Evolutionary conservation across 2,113 vertebrate genomes (phyloP).

Genomic region (Mesitornis unicolor): DNA sequence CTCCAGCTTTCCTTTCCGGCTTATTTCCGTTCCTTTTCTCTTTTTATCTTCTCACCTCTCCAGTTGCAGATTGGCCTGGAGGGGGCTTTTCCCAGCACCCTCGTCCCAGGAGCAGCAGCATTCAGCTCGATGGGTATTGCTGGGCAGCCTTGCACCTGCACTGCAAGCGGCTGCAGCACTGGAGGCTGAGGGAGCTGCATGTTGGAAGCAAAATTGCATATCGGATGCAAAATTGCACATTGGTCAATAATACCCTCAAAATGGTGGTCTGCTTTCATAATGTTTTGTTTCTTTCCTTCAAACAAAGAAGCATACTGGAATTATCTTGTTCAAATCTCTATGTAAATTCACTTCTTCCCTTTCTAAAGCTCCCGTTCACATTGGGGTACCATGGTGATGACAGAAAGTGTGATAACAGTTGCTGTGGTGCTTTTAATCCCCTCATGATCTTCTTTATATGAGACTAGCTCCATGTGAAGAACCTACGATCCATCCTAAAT

Average conservation of each 20-base stretch:
- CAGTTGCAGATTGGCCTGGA: fast-evolving
- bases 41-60: not conserved
- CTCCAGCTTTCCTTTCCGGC: not conserved
- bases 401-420: not conserved
- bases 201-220: fast-evolving
- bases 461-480: not conserved
- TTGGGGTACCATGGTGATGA: not conserved
- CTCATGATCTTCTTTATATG: not conserved
- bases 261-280: not conserved
- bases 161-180: not conserved
- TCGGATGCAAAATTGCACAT: too few relatives aligned
- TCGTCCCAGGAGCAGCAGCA: not conserved
- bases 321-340: not conserved
- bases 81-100: not conserved
- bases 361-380: not conserved
- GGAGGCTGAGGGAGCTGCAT: not conserved
- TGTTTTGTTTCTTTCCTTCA: not conserved
- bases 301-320: not conserved
- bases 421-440: not conserved
- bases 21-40: not conserved
- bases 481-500: not conserved
- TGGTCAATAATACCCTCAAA: not conserved
- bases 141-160: not conserved
- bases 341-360: not conserved
- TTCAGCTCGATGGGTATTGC: not conserved